phyloP scores from a whole-genome alignment of 2,113 vertebrate genomes.

The Pomatorhinus ruficollis region DNA sequence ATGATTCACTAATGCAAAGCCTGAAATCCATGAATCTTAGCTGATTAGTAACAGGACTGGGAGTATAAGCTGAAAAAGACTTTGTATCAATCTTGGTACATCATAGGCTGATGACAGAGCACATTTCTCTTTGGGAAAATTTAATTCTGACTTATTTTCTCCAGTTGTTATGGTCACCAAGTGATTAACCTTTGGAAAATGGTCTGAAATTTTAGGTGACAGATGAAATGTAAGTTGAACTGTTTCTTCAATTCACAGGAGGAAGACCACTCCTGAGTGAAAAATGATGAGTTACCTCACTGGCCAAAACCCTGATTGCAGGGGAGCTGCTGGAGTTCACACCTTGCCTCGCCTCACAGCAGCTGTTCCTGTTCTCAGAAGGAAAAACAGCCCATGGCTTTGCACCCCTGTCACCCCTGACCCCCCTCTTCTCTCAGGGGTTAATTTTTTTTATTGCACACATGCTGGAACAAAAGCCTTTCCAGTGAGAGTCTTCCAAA shows the following conservation, averaged over 20 bases:
- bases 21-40: background rate
- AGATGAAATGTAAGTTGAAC: background rate
- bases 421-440: background rate
- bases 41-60: background rate
- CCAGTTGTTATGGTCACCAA: background rate
- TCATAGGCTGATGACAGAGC: background rate
- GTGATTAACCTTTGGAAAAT: background rate
- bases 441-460: conserved; percentile 11
- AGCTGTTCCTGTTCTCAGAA: background rate
- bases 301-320: background rate
- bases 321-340: background rate
- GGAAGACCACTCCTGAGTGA: background rate
- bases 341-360: background rate
- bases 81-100: background rate
- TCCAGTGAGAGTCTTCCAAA: background rate
- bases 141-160: background rate
- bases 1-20: background rate
- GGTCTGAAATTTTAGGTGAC: background rate
- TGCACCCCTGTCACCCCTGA: background rate
- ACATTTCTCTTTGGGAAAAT: background rate
- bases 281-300: accelerated
- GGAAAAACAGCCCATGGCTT: background rate
- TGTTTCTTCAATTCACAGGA: background rate
- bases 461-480: background rate
- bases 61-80: background rate